Evolutionary conservation across 2,113 vertebrate genomes (phyloP).

Genomic region (Melospiza georgiana): DNA sequence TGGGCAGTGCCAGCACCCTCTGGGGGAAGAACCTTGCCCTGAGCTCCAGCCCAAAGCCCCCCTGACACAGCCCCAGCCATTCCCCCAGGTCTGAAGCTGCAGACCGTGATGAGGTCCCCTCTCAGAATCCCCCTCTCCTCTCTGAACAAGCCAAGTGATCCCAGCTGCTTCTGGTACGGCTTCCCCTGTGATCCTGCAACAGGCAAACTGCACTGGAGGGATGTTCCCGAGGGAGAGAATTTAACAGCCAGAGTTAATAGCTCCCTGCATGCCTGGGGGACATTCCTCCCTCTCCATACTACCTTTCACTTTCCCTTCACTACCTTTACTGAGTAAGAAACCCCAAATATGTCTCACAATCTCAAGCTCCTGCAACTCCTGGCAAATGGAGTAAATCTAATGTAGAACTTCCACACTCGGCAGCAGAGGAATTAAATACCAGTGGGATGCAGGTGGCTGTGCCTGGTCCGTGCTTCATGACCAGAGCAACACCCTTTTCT

Average conservation of each 20-base stretch:
- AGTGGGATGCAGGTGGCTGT: neutral
- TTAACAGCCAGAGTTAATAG: neutral
- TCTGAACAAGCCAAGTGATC: neutral
- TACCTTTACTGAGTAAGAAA: neutral
- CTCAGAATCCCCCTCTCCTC: neutral
- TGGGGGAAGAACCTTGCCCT: neutral
- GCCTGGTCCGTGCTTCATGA: accelerated
- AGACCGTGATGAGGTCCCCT: neutral
- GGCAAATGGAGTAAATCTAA: neutral
- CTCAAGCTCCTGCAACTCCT: neutral
- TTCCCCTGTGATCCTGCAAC: neutral
- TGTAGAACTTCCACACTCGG: neutral
- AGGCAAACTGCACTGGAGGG: neutral
- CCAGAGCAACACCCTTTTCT: neutral
- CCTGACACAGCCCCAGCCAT: neutral
- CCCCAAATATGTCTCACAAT: neutral
- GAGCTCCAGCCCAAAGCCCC: accelerated
- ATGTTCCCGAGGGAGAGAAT: neutral
- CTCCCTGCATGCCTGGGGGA: neutral
- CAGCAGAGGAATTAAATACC: neutral
- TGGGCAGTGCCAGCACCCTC: neutral
- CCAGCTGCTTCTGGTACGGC: neutral
- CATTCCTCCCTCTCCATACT: neutral
- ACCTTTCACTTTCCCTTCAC: neutral
- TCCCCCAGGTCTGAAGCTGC: neutral